These are phyloP conservation scores for Streptopelia turtur DNA, from an alignment of 2,797 vertebrate species.

Conservation along the genomic window DNA sequence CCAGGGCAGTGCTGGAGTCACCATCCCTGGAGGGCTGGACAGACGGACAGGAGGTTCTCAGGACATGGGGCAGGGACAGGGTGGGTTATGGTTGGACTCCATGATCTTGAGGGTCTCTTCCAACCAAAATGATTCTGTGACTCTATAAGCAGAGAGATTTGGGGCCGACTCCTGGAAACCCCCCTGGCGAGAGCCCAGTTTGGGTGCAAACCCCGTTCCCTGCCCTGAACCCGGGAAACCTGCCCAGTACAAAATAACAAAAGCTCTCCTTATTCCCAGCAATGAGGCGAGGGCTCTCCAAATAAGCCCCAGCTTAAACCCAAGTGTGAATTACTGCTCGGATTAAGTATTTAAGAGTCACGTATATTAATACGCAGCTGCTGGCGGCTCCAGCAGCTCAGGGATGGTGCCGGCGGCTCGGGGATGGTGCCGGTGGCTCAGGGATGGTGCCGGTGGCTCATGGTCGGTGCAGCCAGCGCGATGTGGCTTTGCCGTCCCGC, in stretches of 20 bases:
- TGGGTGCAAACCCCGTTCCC: not conserved
- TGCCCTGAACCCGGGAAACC: not conserved
- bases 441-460: not conserved
- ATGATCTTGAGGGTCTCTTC: too few relatives aligned
- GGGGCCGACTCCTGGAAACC: not conserved
- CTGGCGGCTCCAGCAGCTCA: too few relatives aligned
- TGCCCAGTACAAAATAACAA: too few relatives aligned
- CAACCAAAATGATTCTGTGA: too few relatives aligned
- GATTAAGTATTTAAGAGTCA: not conserved
- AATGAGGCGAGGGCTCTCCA: accelerated
- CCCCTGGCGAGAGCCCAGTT: not conserved
- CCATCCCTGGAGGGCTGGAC: too few relatives aligned
- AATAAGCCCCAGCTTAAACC: too few relatives aligned
- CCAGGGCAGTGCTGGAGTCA: too few relatives aligned
- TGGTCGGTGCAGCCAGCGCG: not conserved
- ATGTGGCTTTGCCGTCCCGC: not conserved
- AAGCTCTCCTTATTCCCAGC: accelerated
- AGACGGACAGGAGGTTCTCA: too few relatives aligned
- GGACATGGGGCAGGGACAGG: too few relatives aligned
- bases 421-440: too few relatives aligned
- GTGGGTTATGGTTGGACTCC: too few relatives aligned
- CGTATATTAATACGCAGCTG: not conserved
- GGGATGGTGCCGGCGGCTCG: too few relatives aligned
- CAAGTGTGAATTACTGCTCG: not conserved
- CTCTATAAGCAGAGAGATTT: not conserved